phyloP scores from a whole-genome alignment of 2,797 vertebrate genomes.

The Coccyzus lansbergi region DNA sequence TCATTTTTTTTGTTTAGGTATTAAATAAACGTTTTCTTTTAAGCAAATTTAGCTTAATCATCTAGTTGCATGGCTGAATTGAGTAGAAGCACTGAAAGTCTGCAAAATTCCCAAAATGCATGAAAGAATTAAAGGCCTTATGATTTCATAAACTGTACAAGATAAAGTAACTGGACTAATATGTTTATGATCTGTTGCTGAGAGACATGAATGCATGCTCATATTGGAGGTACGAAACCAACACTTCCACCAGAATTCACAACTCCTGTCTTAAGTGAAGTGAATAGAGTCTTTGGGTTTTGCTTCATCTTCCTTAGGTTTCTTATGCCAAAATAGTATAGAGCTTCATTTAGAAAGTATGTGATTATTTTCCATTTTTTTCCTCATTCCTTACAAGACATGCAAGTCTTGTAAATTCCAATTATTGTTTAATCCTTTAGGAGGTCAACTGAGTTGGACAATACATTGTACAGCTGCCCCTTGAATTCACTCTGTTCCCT shows the following conservation, averaged over 20 bases:
- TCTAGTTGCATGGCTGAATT: background rate
- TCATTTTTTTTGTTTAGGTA: background rate
- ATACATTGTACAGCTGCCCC: background rate
- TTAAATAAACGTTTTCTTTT: conserved; percentile 11
- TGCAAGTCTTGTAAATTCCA: background rate
- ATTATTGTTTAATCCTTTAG: background rate
- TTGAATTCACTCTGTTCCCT: background rate
- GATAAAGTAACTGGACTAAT: background rate
- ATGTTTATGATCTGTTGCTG: background rate
- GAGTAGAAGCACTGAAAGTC: background rate
- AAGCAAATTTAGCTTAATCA: conserved; percentile 5
- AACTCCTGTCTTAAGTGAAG: background rate
- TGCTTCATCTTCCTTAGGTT: background rate
- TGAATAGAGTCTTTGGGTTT: background rate
- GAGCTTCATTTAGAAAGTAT: background rate
- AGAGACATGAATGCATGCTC: background rate
- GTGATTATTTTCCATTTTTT: background rate
- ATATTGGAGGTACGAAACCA: background rate
- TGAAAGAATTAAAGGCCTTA: background rate
- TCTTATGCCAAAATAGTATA: background rate
- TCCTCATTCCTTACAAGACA: background rate
- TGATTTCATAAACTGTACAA: background rate
- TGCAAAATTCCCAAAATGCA: background rate
- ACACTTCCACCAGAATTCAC: background rate
- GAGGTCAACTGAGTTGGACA: background rate